phyloP scores from a whole-genome alignment of 2,797 vertebrate species.

The Pogoniulus pusillus region DNA sequence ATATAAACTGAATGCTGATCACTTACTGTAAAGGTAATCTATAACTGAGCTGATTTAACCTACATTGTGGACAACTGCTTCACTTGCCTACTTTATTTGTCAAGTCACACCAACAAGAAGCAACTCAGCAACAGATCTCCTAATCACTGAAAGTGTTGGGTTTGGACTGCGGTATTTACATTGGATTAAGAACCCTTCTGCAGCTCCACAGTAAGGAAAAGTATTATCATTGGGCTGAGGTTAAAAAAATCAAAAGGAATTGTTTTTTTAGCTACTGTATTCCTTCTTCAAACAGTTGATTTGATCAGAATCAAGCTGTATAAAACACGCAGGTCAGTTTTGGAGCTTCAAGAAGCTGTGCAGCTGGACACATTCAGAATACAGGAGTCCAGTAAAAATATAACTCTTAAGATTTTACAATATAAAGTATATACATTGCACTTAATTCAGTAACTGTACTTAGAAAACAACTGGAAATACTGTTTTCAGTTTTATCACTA shows the following conservation, averaged over 20 bases:
- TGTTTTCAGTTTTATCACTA: background rate
- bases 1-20: background rate
- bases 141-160: background rate
- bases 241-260: background rate
- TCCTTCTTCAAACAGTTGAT: background rate
- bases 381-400: background rate
- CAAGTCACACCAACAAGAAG: background rate
- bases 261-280: rapidly evolving
- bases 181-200: background rate
- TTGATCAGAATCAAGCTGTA: background rate
- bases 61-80: background rate
- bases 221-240: background rate
- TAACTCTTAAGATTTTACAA: background rate
- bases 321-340: background rate
- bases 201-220: background rate
- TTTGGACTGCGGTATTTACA: background rate
- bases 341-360: background rate
- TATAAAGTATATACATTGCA: background rate
- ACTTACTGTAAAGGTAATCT: background rate
- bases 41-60: background rate
- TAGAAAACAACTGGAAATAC: background rate
- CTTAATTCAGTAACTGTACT: background rate
- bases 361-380: background rate
- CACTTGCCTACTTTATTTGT: background rate
- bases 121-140: background rate